Conservation (phyloP, 2,113 vertebrate species). For the Heliornis fulica region DNA sequence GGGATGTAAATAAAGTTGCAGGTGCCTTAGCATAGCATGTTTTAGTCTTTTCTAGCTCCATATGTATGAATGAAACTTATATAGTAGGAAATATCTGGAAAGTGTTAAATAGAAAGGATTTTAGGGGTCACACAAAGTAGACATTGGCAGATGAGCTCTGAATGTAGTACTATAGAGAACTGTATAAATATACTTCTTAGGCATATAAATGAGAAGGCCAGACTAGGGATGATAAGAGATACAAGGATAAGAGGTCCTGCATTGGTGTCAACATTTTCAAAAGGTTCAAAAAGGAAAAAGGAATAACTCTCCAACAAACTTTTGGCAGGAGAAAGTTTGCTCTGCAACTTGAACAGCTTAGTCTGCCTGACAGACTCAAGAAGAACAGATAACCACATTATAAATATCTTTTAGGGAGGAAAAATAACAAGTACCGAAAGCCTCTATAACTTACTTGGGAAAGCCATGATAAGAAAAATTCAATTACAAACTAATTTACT, state of each 20-base stretch:
- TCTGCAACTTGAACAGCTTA: background rate
- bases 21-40: background rate
- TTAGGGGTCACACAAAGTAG: background rate
- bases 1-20: background rate
- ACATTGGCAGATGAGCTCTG: background rate
- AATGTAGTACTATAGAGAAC: background rate
- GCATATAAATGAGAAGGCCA: background rate
- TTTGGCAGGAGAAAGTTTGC: background rate
- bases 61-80: background rate
- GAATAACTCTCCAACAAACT: background rate
- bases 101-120: background rate
- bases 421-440: background rate
- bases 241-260: background rate
- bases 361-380: background rate
- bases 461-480: slow-evolving; percentile 25
- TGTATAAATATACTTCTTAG: background rate
- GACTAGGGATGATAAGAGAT: background rate
- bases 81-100: background rate
- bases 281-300: background rate
- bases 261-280: background rate
- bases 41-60: background rate
- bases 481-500: slow-evolving; percentile 34
- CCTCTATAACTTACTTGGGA: background rate
- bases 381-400: slow-evolving; percentile 4
- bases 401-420: background rate